Conservation (phyloP, 1,140 invertebrate species). For the Ylistrum balloti region DNA sequence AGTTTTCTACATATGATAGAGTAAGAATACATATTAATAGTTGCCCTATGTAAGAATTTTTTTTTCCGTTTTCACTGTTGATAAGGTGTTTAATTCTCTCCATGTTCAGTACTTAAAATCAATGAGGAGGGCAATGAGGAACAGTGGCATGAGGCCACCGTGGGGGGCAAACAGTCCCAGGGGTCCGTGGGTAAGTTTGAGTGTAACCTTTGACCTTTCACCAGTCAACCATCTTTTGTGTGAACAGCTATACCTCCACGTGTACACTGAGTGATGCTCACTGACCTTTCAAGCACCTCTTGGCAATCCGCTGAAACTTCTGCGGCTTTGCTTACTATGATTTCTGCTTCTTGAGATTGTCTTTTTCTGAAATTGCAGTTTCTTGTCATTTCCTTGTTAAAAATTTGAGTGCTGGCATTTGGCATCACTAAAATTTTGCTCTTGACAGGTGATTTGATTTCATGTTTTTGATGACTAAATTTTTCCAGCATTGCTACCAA, state of each 20-base stretch:
- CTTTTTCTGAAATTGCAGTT: conserved; percentile 20
- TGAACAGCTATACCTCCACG: neutral
- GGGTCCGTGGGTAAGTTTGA: conserved; percentile 9
- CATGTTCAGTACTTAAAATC: conserved; percentile 33
- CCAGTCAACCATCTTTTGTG: conserved; percentile 10
- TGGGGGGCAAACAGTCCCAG: conserved; percentile 28
- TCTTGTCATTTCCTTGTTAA: conserved; percentile 2
- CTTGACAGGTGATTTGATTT: conserved; percentile 3
- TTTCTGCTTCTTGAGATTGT: conserved; percentile 34
- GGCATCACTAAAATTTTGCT: conserved; percentile 3
- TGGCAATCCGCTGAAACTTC: conserved; percentile 14
- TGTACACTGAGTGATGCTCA: conserved; percentile 7
- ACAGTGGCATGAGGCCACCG: neutral
- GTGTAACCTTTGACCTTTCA: conserved; percentile 25
- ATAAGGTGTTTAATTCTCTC: conserved; percentile 24
- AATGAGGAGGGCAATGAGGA: conserved; percentile 13
- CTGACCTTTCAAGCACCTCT: neutral
- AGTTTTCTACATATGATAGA: too few species aligned
- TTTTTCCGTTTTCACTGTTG: neutral
- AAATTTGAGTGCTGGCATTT: conserved; percentile 14
- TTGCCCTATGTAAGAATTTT: too few species aligned
- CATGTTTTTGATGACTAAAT: neutral
- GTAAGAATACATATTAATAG: too few species aligned
- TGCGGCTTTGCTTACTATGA: neutral
- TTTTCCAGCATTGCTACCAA: neutral